Evolutionary conservation across 2,797 vertebrate species (phyloP), one percentile per base, ranked within the genome.

Genomic region (Serranus cabrilla): DNA sequence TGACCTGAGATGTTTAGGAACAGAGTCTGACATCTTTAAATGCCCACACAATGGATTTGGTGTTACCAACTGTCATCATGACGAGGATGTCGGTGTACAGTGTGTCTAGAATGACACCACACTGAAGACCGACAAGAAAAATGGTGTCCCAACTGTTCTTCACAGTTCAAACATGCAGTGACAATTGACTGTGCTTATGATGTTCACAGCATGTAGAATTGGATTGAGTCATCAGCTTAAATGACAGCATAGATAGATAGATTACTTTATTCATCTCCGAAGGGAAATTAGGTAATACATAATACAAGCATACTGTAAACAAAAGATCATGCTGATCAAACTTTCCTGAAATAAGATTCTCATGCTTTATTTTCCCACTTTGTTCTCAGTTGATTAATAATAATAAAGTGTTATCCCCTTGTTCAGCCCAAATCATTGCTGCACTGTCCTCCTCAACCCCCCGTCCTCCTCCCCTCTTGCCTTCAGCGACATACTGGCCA

Each of bases 61-160:
- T 0, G 0, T 1, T 0, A 76, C 96, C 72, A 94, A 98, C 92
- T 99, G 97, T 69, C 0, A 1, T 0, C 97, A 99, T 70, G 1
- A 0, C 0, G 97, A 98, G 79, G 97, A 99, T 0, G 95, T 81
- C 0, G 96, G 96, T 0, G 86, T 97, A 49, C 70, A 88, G 0
- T 98, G 97, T 39, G 4, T 10, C 5, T 83, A 80, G 55, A 55
- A 18, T 23, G 23, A 43, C 25, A 39, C 4, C 55, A 43, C 7
- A 16, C 18, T 0, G 4, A 60, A 18, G 40, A 45, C 7, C 11
- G 25, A 13, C 9, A 18, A 34, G 9, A 23, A 31, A 3, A 51
- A 45, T 1, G 13, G 4, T 34, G 14, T 57, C 42, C 23, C 1
- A 20, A 10, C n/a, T 13, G 37, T 25, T 47, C 2, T 3, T 34